Evolutionary conservation across 2,888 invertebrate species (phyloP), one percentile per base, ranked within the genome.

Genomic region (Globia sparganii): DNA sequence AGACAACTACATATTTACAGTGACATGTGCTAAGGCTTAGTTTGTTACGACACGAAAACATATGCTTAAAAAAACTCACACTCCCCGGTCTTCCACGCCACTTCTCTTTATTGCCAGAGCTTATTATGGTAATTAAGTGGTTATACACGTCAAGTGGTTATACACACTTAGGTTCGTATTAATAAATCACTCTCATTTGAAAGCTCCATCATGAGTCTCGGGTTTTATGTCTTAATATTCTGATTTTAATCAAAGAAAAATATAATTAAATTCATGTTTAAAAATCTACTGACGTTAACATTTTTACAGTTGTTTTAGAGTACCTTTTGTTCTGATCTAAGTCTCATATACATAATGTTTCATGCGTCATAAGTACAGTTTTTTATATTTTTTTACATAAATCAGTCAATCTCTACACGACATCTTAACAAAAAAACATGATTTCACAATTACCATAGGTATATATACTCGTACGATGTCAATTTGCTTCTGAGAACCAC

Each of bases 81-180:
- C 0, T 56, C 28, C 46, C 15, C 2, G 6, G 28, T 4, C 6
- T 56, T 21, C 6, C 1, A n/a, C 4, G 15, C 37, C 15, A 43
- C 18, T 34, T 78, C 25, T 62, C n/a, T 64, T n/a, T 49, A 64
- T 15, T 49, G 28, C 15, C 9, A 58, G 56, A 25, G 64, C 25
- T 74, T 28, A 58, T 64, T 49, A 80, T 25, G 40, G 46, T 80
- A 64, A 65, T 80, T 53, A 66, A 28, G n/a, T n/a, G n/a, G n/a
- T n/a, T n/a, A n/a, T n/a, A n/a, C n/a, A n/a, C 34, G 25, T 34
- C 34, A 53, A 59, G 65, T 65, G 58, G 64, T 31, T 31, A 4
- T 34, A 65, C 49, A 46, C 37, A n/a, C 56, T 31, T 70, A 43
- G 40, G 11, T 64, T 15, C 8, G 37, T 13, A 34, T 61, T 28